Evolutionary conservation across 1,140 invertebrate genomes (phyloP), one percentile per base, ranked within the genome.

Genomic region (Stegodyphus mimosarum): DNA sequence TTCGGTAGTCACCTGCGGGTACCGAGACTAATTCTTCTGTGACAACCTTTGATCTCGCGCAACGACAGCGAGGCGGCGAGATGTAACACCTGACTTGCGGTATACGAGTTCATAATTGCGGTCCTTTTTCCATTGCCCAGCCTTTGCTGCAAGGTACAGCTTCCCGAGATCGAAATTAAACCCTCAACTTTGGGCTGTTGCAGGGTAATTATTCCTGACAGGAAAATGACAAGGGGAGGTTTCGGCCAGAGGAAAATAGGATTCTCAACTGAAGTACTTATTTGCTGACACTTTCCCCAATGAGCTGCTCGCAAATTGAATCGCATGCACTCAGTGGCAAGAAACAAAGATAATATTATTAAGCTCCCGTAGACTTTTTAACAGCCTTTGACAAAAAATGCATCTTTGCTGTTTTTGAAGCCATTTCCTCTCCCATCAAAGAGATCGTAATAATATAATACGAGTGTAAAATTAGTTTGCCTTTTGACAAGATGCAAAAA

Each of bases 161-260:
- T 72, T 72, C 70, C 49, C 17, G 52, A 51, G 70, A 51, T 72
- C 70, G 13, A 64, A 75, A 75, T 75, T 75, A 75, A 75, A 75
- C 33, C 73, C 55, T 75, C 73, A 75, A 60, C 10, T 63, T 75
- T 33, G 33, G 33, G 55, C 52, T 75, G 73, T 7, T 75, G 73
- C 55, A 55, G 73, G 53, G 51, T 48, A 63, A 75, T 75, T 75
- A 75, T 75, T 75, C 63, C 11, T 75, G 73, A 75, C 73, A 75
- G 73, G 6, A 60, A 33, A 75, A 52, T 60, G 73, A 75, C 52
- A 63, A 55, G 73, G 63, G 73, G 73, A 75, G 73, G 73, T 75
- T 75, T 75, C 73, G 17, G n/a, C 10, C 17, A 6, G 49, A 72
- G 17, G 49, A 72, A 51, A 51, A 51, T 72, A 17, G 50, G 49